Evolutionary conservation across 2,113 vertebrate genomes (phyloP).

Genomic region (Numenius arquata): DNA sequence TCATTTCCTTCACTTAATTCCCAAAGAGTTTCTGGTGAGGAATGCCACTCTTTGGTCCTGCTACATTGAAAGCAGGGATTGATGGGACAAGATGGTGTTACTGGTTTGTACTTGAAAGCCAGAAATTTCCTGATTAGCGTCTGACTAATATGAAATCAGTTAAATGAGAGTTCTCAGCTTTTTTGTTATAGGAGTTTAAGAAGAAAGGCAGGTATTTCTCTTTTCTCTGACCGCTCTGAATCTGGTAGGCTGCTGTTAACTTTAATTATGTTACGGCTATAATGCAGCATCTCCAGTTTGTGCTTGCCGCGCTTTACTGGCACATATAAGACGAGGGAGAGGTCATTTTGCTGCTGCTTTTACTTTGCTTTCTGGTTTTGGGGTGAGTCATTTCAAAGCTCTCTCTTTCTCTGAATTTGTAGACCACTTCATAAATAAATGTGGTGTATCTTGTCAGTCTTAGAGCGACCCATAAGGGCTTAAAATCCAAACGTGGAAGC

Average conservation of each 20-base stretch:
- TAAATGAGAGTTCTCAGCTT: not conserved
- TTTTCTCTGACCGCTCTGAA: not conserved
- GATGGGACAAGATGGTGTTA: not conserved
- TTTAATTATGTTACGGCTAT: not conserved
- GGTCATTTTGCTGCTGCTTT: not conserved
- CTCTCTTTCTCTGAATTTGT: not conserved
- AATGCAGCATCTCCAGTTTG: not conserved
- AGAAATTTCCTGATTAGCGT: not conserved
- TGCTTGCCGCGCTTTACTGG: not conserved
- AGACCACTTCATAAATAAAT: not conserved
- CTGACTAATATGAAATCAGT: not conserved
- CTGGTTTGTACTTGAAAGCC: not conserved
- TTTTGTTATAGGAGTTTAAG: not conserved
- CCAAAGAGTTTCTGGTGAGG: not conserved
- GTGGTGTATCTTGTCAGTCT: not conserved
- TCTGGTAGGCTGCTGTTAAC: not conserved
- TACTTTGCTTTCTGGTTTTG: not conserved
- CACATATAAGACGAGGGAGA: not conserved
- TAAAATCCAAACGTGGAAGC: not conserved
- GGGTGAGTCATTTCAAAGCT: not conserved
- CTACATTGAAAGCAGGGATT: not conserved
- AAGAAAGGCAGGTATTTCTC: not conserved
- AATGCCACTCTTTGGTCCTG: not conserved
- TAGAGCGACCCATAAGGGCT: not conserved
- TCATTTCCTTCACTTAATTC: not conserved